Evolutionary conservation across 2,113 vertebrate species (phyloP).

Genomic region (Ceyx cyanopectus): DNA sequence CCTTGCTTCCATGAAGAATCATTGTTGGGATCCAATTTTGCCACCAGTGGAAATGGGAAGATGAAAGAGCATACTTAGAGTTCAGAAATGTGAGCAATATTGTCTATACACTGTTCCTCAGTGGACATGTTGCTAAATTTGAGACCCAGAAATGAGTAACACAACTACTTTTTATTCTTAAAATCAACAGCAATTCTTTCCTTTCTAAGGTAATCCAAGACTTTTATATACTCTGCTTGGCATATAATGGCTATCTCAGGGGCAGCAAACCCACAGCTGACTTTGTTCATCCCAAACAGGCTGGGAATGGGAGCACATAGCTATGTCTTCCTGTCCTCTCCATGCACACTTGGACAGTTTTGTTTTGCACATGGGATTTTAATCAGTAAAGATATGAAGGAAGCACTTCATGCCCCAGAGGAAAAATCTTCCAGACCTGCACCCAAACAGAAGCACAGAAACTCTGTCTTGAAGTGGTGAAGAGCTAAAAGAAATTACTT

Average conservation of each 20-base stretch:
- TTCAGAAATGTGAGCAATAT: not conserved
- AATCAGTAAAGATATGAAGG: not conserved
- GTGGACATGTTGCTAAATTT: not conserved
- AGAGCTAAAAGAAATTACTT: not conserved
- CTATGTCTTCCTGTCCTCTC: not conserved
- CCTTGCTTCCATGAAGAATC: not conserved
- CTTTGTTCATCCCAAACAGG: not conserved
- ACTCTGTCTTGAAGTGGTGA: not conserved
- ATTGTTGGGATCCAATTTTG: not conserved
- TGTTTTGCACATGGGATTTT: not conserved
- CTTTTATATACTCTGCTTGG: not conserved
- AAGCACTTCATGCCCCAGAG: not conserved
- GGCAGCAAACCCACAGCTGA: not conserved
- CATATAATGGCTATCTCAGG: not conserved
- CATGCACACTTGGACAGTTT: not conserved
- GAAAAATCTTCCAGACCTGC: not conserved
- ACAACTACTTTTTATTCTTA: not conserved
- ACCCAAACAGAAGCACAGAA: not conserved
- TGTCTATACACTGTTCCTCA: not conserved
- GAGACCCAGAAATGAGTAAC: not conserved
- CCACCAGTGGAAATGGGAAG: not conserved
- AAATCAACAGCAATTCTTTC: not conserved
- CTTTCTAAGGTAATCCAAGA: not conserved
- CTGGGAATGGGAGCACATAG: not conserved
- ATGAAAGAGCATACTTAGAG: not conserved